Percentiles rank a stretch among this genome's conserved stretches.
These are phyloP conservation scores for Conus canariensis DNA, from an alignment of 2,888 invertebrate species.

Conservation along the genomic window DNA sequence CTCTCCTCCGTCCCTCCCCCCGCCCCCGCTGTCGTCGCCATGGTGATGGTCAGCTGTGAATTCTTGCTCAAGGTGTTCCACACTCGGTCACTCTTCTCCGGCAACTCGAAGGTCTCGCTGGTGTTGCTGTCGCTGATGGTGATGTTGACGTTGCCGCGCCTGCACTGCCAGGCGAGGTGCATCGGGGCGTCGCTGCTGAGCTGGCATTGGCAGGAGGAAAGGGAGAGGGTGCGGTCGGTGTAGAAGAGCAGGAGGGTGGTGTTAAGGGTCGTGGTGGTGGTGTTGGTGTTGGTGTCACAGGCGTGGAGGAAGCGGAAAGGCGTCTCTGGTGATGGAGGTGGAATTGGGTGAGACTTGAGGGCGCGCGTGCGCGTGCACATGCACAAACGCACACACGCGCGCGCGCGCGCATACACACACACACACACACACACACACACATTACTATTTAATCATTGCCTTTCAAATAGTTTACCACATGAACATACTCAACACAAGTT, in stretches of 20 bases:
- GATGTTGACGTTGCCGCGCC: not conserved
- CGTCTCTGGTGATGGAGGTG: not conserved
- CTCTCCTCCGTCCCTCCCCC: no score
- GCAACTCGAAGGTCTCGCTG: not conserved
- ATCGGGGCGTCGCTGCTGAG: not conserved
- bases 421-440: not conserved
- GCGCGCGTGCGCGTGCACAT: not conserved
- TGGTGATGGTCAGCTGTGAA: no score
- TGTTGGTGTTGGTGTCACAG: not conserved
- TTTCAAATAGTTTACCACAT: no score
- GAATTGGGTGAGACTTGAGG: no score
- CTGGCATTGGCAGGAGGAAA: not conserved
- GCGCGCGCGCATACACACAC: not conserved
- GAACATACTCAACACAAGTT: no score
- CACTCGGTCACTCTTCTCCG: no score
- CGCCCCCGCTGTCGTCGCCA: no score
- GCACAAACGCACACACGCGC: not conserved
- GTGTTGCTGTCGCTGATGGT: no score
- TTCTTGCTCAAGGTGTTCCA: no score
- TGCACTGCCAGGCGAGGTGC: not conserved
- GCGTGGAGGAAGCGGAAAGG: not conserved
- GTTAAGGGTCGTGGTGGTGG: not conserved
- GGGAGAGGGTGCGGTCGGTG: not conserved
- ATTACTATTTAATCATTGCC: no score
- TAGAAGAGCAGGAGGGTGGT: not conserved